Evolutionary conservation across 2,113 vertebrate genomes (phyloP).

Genomic region (Campylomormyrus tamandua): DNA sequence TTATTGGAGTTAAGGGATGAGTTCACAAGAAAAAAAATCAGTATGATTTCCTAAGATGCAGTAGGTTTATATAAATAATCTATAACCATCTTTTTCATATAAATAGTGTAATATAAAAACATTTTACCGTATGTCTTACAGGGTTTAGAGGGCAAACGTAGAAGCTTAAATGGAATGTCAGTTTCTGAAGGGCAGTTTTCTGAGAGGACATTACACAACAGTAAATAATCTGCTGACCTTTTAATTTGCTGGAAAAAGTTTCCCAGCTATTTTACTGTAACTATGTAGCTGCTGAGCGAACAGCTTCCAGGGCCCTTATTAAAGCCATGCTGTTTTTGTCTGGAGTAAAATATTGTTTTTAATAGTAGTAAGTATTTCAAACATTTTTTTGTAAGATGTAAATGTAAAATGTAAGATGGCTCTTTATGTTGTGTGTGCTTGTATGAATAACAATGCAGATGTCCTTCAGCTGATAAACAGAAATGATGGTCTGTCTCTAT

Average conservation of each 20-base stretch:
- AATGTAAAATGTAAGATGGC: neutral
- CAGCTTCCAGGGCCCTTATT: neutral
- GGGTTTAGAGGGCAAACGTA: neutral
- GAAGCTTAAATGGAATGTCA: neutral
- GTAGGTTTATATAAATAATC: neutral
- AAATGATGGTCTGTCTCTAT: neutral
- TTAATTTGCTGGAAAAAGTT: neutral
- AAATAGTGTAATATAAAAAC: neutral
- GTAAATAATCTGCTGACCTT: neutral
- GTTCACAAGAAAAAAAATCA: neutral
- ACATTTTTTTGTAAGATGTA: neutral
- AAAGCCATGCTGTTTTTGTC: neutral
- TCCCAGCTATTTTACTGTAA: neutral
- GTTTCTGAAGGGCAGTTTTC: neutral
- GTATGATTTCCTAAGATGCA: neutral
- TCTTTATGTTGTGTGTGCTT: neutral
- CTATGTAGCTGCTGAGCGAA: neutral
- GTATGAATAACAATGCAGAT: neutral
- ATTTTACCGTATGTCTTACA: neutral
- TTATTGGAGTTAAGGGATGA: neutral
- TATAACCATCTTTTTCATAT: neutral
- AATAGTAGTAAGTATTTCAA: neutral
- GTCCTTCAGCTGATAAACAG: neutral
- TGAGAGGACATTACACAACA: neutral
- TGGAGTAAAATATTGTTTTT: neutral